Evolutionary conservation across 2,113 vertebrate species (phyloP).

Genomic region (mouse (Mus musculus)): GRCm39 chr17:30151501-30152000

Average conservation of each 20-base stretch:
- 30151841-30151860: neutral
- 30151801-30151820: too few species aligned
- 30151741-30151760: too few species aligned
- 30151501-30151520: neutral
- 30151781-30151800: neutral
- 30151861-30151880: neutral
- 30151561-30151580: too few species aligned
- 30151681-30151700: too few species aligned
- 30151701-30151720: too few species aligned
- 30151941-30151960: neutral
- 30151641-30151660: too few species aligned
- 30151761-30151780: neutral
- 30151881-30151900: neutral
- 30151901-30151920: neutral
- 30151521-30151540: neutral
- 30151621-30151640: too few species aligned
- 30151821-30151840: neutral
- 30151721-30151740: too few species aligned
- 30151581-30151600: too few species aligned
- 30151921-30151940: neutral
- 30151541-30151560: neutral
- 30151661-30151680: too few species aligned
- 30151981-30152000: neutral
- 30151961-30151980: too few species aligned
- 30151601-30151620: too few species aligned